A percentile compares a stretch with the other conserved stretches of the same genome.
Evolutionary conservation across 2,113 vertebrate species (phyloP).

Genomic region (Coracopsis vasa): DNA sequence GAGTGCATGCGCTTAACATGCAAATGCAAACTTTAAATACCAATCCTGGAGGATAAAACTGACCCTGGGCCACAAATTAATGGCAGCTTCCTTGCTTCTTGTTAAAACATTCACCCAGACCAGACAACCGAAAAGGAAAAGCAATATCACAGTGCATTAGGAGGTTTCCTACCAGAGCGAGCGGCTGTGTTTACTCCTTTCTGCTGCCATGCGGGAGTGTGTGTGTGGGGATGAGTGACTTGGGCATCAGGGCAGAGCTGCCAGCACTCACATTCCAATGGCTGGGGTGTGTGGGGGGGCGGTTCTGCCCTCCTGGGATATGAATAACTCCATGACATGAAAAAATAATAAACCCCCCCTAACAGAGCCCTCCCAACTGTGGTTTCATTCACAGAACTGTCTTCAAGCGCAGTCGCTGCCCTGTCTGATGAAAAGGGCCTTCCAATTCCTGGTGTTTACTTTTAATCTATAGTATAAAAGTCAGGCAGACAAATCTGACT

Average conservation of each 20-base stretch:
- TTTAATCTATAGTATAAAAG: conserved; percentile 8
- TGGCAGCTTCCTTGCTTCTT: background rate
- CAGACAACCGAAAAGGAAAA: conserved; percentile 36
- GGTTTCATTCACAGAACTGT: background rate
- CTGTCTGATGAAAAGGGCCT: background rate
- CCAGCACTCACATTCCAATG: background rate
- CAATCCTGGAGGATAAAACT: background rate
- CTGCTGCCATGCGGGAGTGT: background rate
- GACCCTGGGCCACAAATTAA: background rate
- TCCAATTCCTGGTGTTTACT: background rate
- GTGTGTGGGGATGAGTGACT: background rate
- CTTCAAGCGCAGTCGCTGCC: background rate
- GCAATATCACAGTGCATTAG: background rate
- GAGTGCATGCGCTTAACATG: background rate
- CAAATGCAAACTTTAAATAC: conserved; percentile 15
- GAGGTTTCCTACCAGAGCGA: conserved; percentile 21
- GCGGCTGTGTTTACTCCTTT: conserved; percentile 10
- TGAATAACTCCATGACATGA: background rate
- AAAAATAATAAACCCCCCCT: background rate
- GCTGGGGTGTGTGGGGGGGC: background rate
- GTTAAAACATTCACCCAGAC: conserved; percentile 27
- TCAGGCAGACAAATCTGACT: background rate
- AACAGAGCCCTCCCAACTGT: background rate
- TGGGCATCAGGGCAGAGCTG: background rate
- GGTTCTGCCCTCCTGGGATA: background rate